Evolutionary conservation across 2,888 invertebrate species (phyloP), one percentile per base, ranked within the genome.

Genomic region (Lasius platythorax): DNA sequence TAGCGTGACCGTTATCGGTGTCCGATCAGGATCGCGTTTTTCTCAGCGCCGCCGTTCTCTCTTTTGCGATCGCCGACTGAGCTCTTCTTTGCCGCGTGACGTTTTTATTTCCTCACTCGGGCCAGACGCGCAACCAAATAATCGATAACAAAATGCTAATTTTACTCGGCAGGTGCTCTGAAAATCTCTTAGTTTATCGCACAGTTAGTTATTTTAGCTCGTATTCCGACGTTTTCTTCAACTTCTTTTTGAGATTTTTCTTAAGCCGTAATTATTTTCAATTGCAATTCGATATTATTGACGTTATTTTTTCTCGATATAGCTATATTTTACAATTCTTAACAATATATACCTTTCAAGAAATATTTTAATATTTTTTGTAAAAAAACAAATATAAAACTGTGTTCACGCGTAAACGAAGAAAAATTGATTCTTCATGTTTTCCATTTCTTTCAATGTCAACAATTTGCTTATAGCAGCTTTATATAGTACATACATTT

Each of bases 1-100:
- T 73, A 68, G 72, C 75, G 72, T 83, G 58, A 74, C 78, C 81
- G 66, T 83, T 50, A 82, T 76, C 83, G 75, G 74, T 84, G 72
- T 85, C 85, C 85, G 84, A 85, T 87, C 68, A 81, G 61, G 53
- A 43, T 40, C n/a, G 53, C 46, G 37, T 84, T 85, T 83, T 85
- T 33, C 78, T 56, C 70, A 56, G 56, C 67, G 56, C 50, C 68
- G 43, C 67, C 67, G 43, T 23, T 50, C 23, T 78, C 58, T 40
- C 43, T 37, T 30, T 68, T 8, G 33, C 58, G 81, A 30, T 23
- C 46, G 64, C 9, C 33, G 68, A 12, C 12, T 40, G 30, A 46
- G 53, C 9, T 64, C 78, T 46, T 46, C 81, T 43, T 67, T 56
- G n/a, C 37, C 56, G 46, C 58, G 58, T 67, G 61, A 68, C 30